Base-by-base conservation (phyloP, 2,113 vertebrate genomes). In the Calyptommatus sinebrachiatus region DNA sequence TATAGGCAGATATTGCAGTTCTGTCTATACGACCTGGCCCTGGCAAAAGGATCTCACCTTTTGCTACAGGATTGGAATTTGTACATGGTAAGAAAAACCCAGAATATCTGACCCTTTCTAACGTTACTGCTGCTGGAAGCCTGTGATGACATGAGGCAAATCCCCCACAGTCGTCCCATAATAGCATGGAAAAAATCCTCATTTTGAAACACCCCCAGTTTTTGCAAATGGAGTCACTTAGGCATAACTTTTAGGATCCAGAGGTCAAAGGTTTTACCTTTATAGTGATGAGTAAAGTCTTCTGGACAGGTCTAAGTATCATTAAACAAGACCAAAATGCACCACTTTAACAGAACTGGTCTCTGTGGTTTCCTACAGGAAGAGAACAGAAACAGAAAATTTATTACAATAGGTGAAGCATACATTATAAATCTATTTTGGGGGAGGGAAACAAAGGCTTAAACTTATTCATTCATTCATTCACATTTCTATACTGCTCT, bases 241-340 rank as follows among this genome's bases (percentile, higher is more conserved):
- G 24, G 35, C 24, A 75, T 45, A n/a, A 69, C 62, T 21, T 57
- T 21, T 82, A 77, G 60, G 50, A 69, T 1, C 29, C 70, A 48
- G 63, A 11, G 29, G 35, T 16, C 12, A 29, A 74, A 68, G 61
- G 11, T 29, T 57, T 41, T 5, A 21, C 21, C 50, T 46, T 35
- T 68, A 22, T 29, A 57, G 18, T 7, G 20, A 22, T 70, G 50
- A n/a, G 7, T 67, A 60, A 5, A 11, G 21, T 8, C 9, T 69
- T 78, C 65, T 82, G 22, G 2, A 57, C 66, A 60, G 78, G 79
- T 0, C 0, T 22, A 26, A 53, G 28, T 24, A 22, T 3, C 69
- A 65, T 45, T 89, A 98, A 48, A 98, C 96, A 86, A 95, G 90
- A 81, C 97, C 96, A 0, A 98, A 95, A 87, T 98, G 95, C 80